A percentile compares a stretch with the other conserved stretches of the same genome.
phyloP scores from a whole-genome alignment of 64 coral and sea anemone genomes.

The Anthopleura sola region DNA sequence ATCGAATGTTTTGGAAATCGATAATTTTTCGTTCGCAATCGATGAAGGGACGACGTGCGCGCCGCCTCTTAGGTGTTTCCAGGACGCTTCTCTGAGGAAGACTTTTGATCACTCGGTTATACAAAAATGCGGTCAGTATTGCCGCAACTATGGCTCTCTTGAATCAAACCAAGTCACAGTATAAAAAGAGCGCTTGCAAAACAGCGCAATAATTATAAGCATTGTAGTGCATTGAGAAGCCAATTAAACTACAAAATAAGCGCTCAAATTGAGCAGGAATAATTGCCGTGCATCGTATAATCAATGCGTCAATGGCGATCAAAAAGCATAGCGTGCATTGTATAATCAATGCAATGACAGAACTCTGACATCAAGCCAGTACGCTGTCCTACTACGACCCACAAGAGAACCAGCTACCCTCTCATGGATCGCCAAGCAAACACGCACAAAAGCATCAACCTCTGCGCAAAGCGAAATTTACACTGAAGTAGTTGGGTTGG shows the following conservation, averaged over 20 bases:
- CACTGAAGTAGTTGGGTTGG: neutral
- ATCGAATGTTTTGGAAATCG: neutral
- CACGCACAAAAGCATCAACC: neutral
- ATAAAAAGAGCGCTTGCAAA: constrained; percentile 6
- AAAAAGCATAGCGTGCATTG: neutral
- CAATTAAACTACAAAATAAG: constrained; percentile 8
- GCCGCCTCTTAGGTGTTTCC: neutral
- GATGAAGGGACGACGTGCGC: no score
- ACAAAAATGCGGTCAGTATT: neutral
- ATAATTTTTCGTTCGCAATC: neutral
- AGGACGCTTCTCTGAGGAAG: no score
- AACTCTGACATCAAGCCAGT: neutral
- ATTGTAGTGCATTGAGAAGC: neutral
- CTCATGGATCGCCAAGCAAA: neutral
- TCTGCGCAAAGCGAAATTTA: neutral
- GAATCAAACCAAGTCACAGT: neutral
- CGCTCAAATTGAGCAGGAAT: neutral
- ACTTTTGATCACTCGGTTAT: neutral
- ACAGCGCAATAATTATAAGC: neutral
- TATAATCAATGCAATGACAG: constrained; percentile 17
- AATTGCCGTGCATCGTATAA: neutral
- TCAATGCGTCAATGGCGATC: constrained; percentile 5
- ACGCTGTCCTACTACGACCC: neutral
- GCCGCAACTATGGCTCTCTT: neutral
- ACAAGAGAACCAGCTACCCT: neutral